A percentile compares a stretch with the other conserved stretches of the same genome.
phyloP scores from a whole-genome alignment of 2,888 invertebrate genomes.

The Volucella bombylans region DNA sequence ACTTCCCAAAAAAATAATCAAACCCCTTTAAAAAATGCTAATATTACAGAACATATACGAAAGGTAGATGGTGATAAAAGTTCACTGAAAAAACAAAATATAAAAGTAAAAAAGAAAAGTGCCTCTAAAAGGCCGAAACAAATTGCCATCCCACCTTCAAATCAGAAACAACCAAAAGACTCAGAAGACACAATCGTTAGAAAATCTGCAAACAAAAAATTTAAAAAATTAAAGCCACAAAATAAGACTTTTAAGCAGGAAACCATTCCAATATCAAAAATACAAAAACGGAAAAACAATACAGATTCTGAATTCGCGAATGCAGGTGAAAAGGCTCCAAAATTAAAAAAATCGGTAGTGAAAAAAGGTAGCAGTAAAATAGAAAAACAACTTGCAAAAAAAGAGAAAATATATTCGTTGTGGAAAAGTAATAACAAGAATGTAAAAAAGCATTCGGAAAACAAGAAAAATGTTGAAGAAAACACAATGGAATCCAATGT shows the following conservation, averaged over 20 bases:
- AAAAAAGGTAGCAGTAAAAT: not conserved
- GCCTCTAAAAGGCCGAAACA: too few species aligned
- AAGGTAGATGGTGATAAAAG: too few species aligned
- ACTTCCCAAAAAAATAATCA: not conserved
- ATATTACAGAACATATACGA: not conserved
- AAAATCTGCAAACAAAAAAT: not conserved
- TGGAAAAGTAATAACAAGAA: not conserved
- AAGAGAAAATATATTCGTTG: not conserved
- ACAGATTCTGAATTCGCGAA: too few species aligned
- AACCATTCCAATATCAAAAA: not conserved
- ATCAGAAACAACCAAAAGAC: not conserved
- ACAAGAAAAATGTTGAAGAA: too few species aligned
- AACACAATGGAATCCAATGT: too few species aligned
- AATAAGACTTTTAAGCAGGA: not conserved
- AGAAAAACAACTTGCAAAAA: not conserved
- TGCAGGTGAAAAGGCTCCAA: not conserved
- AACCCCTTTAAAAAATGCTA: not conserved
- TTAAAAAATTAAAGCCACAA: not conserved
- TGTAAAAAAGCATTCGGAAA: too few species aligned
- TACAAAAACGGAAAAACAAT: not conserved
- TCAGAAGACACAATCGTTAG: not conserved
- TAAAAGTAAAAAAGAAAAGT: too few species aligned
- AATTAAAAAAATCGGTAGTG: not conserved
- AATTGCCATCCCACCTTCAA: not conserved
- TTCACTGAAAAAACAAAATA: too few species aligned